phyloP scores from a whole-genome alignment of 2,113 vertebrate genomes.

The Gymnogyps californianus region DNA sequence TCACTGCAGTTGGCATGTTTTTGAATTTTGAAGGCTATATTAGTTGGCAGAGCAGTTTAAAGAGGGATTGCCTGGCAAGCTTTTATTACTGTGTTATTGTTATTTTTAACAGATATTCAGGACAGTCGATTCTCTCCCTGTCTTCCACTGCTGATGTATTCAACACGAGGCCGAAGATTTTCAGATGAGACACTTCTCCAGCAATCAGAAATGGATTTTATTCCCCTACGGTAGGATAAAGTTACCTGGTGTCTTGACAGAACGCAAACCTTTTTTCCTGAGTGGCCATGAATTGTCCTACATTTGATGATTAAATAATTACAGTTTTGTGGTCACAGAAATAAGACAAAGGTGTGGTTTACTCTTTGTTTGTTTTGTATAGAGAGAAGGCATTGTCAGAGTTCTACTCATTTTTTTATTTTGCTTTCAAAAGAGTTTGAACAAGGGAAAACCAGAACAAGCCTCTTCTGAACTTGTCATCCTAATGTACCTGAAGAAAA shows the following conservation, averaged over 20 bases:
- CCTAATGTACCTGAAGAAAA: neutral
- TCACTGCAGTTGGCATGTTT: neutral
- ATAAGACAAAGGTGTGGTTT: neutral
- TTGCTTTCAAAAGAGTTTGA: neutral
- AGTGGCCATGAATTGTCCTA: neutral
- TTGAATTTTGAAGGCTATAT: neutral
- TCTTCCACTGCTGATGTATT: conserved; percentile 70
- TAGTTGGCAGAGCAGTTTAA: neutral
- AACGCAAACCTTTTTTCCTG: neutral
- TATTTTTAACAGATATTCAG: conserved; percentile 75
- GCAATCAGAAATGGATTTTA: conserved; percentile 79
- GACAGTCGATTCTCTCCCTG: conserved; percentile 78
- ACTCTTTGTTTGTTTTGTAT: neutral
- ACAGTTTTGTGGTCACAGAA: neutral
- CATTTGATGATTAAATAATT: neutral
- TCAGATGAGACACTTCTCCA: conserved; percentile 76
- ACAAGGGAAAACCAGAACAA: neutral
- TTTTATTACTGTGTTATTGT: neutral
- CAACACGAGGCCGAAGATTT: conserved; percentile 50
- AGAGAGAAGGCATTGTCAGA: neutral
- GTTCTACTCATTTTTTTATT: neutral
- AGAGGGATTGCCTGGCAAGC: neutral
- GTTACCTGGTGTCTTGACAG: neutral
- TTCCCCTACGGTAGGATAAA: conserved; percentile 81
- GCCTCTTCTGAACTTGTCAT: neutral